A percentile compares a stretch with the other conserved stretches of the same genome.
Conservation (phyloP, 2,888 invertebrate species). For the Anodontia alba region DNA sequence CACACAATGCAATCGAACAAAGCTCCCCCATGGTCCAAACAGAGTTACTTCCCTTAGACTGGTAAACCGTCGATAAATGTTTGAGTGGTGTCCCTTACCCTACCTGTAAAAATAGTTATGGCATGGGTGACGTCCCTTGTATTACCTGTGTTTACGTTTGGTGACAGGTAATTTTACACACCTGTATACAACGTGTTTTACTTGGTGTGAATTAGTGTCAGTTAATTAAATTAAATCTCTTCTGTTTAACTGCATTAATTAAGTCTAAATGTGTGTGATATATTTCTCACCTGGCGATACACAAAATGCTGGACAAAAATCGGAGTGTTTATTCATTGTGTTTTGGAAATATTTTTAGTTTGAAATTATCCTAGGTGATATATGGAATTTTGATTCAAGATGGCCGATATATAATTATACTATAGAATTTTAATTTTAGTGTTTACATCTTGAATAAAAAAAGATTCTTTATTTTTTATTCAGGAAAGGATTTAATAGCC, state of each 20-base stretch:
- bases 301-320: background rate
- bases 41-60: too few species aligned
- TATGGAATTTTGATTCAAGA: slow-evolving; percentile 17
- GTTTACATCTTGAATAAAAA: background rate
- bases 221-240: background rate
- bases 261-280: background rate
- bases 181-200: background rate
- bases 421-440: background rate
- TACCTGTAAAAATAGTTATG: background rate
- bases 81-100: background rate
- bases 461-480: too few species aligned
- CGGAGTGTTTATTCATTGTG: background rate
- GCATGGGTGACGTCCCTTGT: background rate
- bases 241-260: background rate
- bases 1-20: too few species aligned
- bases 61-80: too few species aligned
- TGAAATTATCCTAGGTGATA: background rate
- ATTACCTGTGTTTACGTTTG: slow-evolving; percentile 15
- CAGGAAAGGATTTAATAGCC: background rate
- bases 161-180: slow-evolving; percentile 19
- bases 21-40: too few species aligned
- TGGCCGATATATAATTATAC: background rate
- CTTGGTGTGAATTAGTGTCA: background rate
- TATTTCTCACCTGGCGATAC: background rate
- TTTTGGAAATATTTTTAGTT: background rate